Conservation (phyloP, 2,888 invertebrate genomes). For the Agrochola lychnidis region DNA sequence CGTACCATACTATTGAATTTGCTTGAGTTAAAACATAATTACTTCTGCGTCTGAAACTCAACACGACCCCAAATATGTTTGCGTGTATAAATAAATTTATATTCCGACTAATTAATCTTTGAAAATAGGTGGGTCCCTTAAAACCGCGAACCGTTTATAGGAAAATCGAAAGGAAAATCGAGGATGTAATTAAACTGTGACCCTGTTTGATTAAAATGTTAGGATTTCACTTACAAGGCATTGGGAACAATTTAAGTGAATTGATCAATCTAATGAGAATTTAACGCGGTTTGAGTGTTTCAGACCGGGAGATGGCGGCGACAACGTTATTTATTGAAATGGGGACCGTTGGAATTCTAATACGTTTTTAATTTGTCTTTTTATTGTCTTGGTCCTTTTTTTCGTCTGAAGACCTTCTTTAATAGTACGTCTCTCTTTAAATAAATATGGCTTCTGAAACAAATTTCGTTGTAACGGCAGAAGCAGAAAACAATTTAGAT, state of each 20-base stretch:
- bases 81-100: constrained; percentile 38
- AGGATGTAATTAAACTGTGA: constrained; percentile 67
- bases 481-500: neutral
- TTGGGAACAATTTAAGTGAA: constrained; percentile 63
- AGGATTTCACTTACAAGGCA: constrained; percentile 68
- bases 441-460: neutral
- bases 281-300: constrained; percentile 61
- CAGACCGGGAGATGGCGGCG: constrained; percentile 9
- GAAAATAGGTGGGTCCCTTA: constrained; percentile 22
- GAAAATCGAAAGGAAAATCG: constrained; percentile 52
- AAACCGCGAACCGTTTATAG: constrained; percentile 41
- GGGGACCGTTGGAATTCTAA: constrained; percentile 38
- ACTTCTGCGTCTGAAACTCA: constrained; percentile 35
- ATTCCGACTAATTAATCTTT: constrained; percentile 45
- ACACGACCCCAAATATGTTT: constrained; percentile 37
- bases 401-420: neutral
- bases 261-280: constrained; percentile 71
- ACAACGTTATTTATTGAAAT: constrained; percentile 62
- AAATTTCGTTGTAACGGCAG: neutral
- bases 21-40: constrained; percentile 56
- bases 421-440: neutral
- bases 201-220: constrained; percentile 69
- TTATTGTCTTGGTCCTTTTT: constrained; percentile 16
- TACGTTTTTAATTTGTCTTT: constrained; percentile 58
- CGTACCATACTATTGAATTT: constrained; percentile 47